phyloP scores from a whole-genome alignment of 1,140 invertebrate genomes.

The Ostrea denselamellosa region DNA sequence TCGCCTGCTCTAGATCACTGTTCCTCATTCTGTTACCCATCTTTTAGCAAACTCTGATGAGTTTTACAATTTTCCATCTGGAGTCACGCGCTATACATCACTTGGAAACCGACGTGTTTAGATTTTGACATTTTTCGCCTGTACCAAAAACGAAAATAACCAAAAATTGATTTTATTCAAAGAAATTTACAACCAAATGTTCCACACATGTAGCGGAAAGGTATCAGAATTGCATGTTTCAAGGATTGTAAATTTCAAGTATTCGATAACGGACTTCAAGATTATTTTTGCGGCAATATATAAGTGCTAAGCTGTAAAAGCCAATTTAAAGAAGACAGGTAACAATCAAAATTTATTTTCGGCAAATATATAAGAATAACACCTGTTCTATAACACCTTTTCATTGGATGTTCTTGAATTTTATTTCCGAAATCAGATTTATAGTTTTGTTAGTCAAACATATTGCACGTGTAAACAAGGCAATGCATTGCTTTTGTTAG shows the following conservation, averaged over 20 bases:
- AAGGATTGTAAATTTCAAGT: background rate
- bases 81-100: conserved; percentile 27
- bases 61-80: conserved; percentile 28
- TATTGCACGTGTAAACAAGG: too few relatives aligned
- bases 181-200: background rate
- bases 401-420: background rate
- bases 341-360: background rate
- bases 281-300: background rate
- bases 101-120: background rate
- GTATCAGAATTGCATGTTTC: background rate
- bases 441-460: too few relatives aligned
- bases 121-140: background rate
- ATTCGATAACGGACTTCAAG: background rate
- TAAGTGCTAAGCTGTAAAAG: background rate
- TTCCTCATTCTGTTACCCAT: background rate
- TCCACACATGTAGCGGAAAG: background rate
- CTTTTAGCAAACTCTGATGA: conserved; percentile 33
- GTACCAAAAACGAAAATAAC: background rate
- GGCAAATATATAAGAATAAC: background rate
- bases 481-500: too few relatives aligned
- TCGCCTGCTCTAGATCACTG: background rate
- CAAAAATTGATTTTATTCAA: background rate
- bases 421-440: background rate
- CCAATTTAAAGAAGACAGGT: background rate
- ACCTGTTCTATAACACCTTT: background rate